These are phyloP conservation scores for Helicoverpa assulta DNA, from an alignment of 2,888 invertebrate species.

Conservation along the genomic window DNA sequence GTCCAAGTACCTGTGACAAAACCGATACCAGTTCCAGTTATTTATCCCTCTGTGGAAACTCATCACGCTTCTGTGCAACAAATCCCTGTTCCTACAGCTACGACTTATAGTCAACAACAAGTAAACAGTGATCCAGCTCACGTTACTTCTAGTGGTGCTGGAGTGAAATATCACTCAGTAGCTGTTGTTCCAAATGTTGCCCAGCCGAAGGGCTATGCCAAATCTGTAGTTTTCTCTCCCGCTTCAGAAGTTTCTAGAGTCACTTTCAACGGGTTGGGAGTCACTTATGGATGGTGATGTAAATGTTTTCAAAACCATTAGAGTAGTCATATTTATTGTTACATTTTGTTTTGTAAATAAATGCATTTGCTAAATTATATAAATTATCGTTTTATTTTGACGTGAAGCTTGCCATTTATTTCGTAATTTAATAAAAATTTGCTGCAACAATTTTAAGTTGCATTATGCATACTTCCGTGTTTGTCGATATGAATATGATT, in stretches of 20 bases:
- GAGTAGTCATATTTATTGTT: slow-evolving; percentile 44
- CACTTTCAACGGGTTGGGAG: slow-evolving; percentile 89
- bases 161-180: slow-evolving; percentile 33
- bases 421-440: slow-evolving; percentile 15
- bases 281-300: slow-evolving; percentile 72
- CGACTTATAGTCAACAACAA: slow-evolving; percentile 15
- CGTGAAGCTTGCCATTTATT: slow-evolving; percentile 20
- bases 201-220: slow-evolving; percentile 37
- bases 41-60: slow-evolving; percentile 17
- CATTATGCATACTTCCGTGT: slow-evolving; percentile 24
- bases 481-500: not conserved
- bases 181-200: slow-evolving; percentile 15
- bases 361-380: slow-evolving; percentile 38
- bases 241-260: slow-evolving; percentile 86
- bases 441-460: slow-evolving; percentile 29
- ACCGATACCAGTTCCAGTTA: slow-evolving; percentile 51
- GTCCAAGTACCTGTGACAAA: slow-evolving; percentile 18
- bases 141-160: not conserved
- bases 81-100: slow-evolving; percentile 10
- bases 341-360: slow-evolving; percentile 31
- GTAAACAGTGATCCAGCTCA: slow-evolving; percentile 11
- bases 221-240: slow-evolving; percentile 56
- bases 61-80: slow-evolving; percentile 8
- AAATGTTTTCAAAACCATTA: slow-evolving; percentile 6
- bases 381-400: slow-evolving; percentile 33